Base-by-base conservation (phyloP, 2,797 vertebrate species). In the Okamejei kenojei region DNA sequence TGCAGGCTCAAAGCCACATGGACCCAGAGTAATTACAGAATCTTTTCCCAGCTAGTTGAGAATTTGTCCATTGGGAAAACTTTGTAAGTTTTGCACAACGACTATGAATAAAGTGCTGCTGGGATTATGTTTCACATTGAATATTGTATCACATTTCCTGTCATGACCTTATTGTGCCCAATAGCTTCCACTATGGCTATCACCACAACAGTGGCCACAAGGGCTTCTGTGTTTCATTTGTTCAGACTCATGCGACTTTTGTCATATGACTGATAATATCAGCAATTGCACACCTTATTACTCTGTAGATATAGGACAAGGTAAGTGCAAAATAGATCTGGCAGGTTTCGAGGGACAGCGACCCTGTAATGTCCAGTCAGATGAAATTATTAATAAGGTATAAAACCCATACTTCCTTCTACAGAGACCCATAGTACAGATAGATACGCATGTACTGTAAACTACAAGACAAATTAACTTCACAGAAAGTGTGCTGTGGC, bases 301-400 rank as follows among this genome's bases (percentile, higher is more conserved):
- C 95, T 95, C 96, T 96, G 96, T 96, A 97, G 97, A 98, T 97
- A 97, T 97, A 97, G 98, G 98, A 98, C 96, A 96, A 96, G 96
- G 97, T 97, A 97, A 99, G 99, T 99, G 99, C 98, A 99, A 99
- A 92, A 99, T 97, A 97, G 97, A 97, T 97, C 98, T 99, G 98
- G 99, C 98, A 99, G 98, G 97, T 98, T 96, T 97, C 98, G 98
- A 98, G 98, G 98, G 98, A 98, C 98, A 98, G 97, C 98, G 98
- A 99, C 98, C 99, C 99, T 99, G 99, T 99, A 98, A 98, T 98
- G 99, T 98, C 98, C 97, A 98, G 98, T 98, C 97, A 98, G 98
- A 97, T 98, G 98, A 98, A 98, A 98, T 98, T 99, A 99, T 98
- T 95, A 95, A 96, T 95, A 97, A 97, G 99, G 98, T 99, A 98